phyloP scores from a whole-genome alignment of 92 coral and sea anemone species.

The Porites lobata region DNA sequence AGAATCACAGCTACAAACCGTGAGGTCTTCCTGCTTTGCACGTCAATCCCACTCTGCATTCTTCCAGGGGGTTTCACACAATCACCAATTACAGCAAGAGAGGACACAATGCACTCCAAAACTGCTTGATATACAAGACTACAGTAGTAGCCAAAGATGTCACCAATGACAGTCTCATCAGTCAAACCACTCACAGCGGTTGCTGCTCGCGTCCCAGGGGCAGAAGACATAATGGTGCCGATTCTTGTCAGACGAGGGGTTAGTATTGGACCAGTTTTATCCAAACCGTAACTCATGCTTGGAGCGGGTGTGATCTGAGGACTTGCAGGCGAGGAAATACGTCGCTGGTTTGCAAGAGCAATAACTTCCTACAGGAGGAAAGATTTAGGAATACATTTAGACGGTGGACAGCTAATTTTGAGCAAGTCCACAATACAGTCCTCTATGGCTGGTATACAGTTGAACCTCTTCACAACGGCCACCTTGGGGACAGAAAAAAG shows the following conservation, averaged over 20 bases:
- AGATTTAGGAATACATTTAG: not conserved
- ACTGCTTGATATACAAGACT: slow-evolving; percentile 91
- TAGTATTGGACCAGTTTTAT: slow-evolving; percentile 49
- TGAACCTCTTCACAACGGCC: too few relatives aligned
- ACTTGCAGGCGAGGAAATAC: slow-evolving; percentile 88
- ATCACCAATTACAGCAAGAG: slow-evolving; percentile 86
- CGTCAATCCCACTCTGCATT: slow-evolving; percentile 78
- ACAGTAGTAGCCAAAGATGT: slow-evolving; percentile 96
- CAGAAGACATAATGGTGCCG: slow-evolving; percentile 84
- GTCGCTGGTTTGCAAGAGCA: slow-evolving; percentile 89
- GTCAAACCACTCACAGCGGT: slow-evolving; percentile 98
- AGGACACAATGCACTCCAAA: slow-evolving; percentile 77
- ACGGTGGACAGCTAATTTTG: too few relatives aligned
- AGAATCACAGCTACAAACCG: not conserved
- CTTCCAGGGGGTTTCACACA: slow-evolving; percentile 92
- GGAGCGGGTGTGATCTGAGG: slow-evolving; percentile 89
- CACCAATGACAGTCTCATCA: slow-evolving; percentile 96
- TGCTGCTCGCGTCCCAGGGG: slow-evolving; percentile 82
- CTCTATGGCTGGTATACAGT: too few relatives aligned
- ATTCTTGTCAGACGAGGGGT: slow-evolving; percentile 81
- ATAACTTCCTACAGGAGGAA: slow-evolving; percentile 80
- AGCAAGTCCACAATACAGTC: not conserved
- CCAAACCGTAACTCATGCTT: slow-evolving; percentile 75
- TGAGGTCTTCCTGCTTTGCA: slow-evolving; percentile 56
- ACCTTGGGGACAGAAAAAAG: too few relatives aligned